Evolutionary conservation across 2,888 invertebrate species (phyloP).

Genomic region (Augiades crinisus): DNA sequence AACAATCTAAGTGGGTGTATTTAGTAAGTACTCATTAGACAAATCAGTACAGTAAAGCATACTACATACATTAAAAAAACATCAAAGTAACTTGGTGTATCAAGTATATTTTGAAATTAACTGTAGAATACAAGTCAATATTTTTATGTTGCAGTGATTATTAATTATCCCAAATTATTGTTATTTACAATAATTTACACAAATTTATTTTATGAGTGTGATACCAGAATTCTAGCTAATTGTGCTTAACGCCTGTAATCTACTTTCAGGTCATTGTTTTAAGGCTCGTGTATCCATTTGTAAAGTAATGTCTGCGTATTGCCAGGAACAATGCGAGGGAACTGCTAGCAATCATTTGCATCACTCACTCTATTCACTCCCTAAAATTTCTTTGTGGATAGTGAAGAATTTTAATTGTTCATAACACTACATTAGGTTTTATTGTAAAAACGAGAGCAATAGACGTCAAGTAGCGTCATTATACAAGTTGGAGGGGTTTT

Average conservation of each 20-base stretch:
- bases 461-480: background rate
- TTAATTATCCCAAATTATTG: no score
- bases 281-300: constrained; percentile 15
- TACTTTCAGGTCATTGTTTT: constrained; percentile 7
- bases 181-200: no score
- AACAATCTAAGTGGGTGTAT: no score
- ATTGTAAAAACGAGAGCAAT: no score
- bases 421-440: background rate
- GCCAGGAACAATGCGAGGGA: constrained; percentile 7
- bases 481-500: no score
- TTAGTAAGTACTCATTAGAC: no score
- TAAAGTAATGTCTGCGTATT: constrained; percentile 5
- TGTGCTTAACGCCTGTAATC: constrained; percentile 15
- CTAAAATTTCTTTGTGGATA: background rate
- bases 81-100: no score
- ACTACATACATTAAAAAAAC: no score
- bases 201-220: background rate
- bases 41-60: no score
- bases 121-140: no score
- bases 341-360: constrained; percentile 10
- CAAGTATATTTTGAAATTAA: no score
- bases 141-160: no score
- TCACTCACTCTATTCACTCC: background rate
- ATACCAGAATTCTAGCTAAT: background rate
- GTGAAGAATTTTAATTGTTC: background rate